These are phyloP conservation scores for Phenacoccus solenopsis DNA, from an alignment of 1,140 invertebrate species.

Conservation along the genomic window DNA sequence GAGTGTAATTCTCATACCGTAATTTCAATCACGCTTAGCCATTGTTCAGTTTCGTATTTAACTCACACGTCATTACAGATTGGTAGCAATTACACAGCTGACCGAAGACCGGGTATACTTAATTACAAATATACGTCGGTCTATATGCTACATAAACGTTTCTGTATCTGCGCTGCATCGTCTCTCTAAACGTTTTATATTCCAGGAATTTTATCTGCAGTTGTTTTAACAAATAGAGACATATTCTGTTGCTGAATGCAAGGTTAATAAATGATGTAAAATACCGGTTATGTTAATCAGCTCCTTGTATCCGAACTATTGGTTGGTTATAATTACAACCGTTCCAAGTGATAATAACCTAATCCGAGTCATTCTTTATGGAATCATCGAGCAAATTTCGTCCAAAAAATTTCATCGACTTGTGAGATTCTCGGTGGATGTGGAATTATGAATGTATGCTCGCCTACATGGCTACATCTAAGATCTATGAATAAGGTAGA, in stretches of 20 bases:
- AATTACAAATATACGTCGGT: background rate
- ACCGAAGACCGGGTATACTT: background rate
- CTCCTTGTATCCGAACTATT: conserved; percentile 2
- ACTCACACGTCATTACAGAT: too few relatives aligned
- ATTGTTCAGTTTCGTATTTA: too few relatives aligned
- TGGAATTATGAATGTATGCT: too few relatives aligned
- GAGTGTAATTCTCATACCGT: too few relatives aligned
- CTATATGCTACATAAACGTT: background rate
- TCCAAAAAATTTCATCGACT: background rate
- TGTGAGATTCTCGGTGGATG: too few relatives aligned
- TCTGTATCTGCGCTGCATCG: background rate
- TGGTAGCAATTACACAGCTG: too few relatives aligned
- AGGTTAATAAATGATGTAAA: conserved; percentile 17
- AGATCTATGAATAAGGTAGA: too few relatives aligned
- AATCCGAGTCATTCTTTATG: background rate
- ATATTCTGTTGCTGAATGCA: conserved; percentile 13
- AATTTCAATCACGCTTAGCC: too few relatives aligned
- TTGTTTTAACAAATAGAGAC: conserved; percentile 15
- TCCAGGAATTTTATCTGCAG: conserved; percentile 13
- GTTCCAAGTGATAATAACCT: conserved; percentile 10
- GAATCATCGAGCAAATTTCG: too few relatives aligned
- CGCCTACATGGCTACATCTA: too few relatives aligned
- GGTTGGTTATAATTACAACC: conserved; percentile 10
- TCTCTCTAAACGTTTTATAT: conserved; percentile 1
- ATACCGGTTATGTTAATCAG: conserved; percentile 15